phyloP scores from a whole-genome alignment of 2,113 vertebrate genomes.

The Murina feae region DNA sequence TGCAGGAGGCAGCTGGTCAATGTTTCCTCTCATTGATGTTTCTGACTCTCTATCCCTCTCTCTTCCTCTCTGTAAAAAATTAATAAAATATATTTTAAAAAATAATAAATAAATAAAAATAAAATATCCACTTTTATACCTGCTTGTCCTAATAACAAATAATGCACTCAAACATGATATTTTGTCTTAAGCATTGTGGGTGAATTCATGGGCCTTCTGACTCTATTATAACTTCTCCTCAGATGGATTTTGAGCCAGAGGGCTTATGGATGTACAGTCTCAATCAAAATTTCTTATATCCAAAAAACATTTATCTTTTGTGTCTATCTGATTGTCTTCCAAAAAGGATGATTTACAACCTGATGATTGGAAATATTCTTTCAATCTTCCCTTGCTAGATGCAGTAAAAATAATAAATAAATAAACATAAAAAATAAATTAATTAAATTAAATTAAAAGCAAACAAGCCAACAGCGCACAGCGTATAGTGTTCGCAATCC shows the following conservation, averaged over 20 bases:
- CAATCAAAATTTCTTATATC: not conserved
- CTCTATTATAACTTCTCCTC: not conserved
- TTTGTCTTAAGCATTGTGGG: not conserved
- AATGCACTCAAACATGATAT: not conserved
- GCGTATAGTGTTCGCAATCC: accelerated
- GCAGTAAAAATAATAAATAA: not conserved
- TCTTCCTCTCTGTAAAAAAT: no score
- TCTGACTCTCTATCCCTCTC: no score
- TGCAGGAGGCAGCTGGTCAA: no score
- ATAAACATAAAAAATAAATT: no score
- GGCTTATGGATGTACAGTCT: not conserved
- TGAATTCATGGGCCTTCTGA: not conserved
- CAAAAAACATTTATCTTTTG: not conserved
- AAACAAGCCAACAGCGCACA: not conserved
- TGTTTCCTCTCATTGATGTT: no score
- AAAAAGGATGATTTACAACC: not conserved
- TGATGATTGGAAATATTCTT: not conserved
- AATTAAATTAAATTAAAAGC: not conserved
- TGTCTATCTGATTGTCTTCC: not conserved
- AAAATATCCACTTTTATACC: no score
- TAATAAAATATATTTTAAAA: no score
- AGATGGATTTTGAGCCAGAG: not conserved
- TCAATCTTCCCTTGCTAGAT: not conserved
- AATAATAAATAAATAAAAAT: no score
- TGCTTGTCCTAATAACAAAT: not conserved